These are phyloP conservation scores for Rousettus leschenaultii DNA, from an alignment of 2,113 vertebrate genomes.

Conservation along the genomic window DNA sequence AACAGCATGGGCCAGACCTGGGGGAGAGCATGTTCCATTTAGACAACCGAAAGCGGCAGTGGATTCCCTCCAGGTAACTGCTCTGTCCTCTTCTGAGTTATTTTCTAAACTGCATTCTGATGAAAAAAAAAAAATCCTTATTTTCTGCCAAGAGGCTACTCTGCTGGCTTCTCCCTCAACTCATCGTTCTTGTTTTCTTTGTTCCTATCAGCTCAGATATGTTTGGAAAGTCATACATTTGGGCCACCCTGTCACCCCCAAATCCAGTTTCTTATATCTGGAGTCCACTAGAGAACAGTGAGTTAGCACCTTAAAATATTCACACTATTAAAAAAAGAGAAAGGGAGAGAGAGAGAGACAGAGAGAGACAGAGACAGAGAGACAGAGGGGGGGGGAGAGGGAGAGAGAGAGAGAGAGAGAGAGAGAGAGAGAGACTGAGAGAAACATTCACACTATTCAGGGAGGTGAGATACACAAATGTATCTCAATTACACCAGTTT, in stretches of 20 bases:
- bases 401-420: too few species aligned
- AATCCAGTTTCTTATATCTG: not conserved
- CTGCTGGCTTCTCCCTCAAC: not conserved
- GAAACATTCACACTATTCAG: not conserved
- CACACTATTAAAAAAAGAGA: not conserved
- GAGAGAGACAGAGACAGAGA: too few species aligned
- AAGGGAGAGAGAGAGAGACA: too few species aligned
- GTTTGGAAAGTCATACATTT: not conserved
- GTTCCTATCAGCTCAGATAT: not conserved
- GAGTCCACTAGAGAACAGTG: constrained; percentile 61
- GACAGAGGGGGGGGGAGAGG: too few species aligned
- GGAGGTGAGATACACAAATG: not conserved
- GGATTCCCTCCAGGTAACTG: not conserved
- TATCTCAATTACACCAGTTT: not conserved
- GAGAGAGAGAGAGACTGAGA: too few species aligned
- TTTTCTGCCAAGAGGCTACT: not conserved
- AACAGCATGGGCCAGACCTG: too few species aligned
- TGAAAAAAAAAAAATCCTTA: not conserved
- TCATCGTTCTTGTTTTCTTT: not conserved
- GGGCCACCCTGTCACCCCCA: not conserved
- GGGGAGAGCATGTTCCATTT: not conserved
- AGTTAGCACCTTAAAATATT: constrained; percentile 37
- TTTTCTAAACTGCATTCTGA: not conserved
- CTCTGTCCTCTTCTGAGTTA: not conserved
- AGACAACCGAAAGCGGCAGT: not conserved